Conservation (phyloP, 2,113 vertebrate genomes). For the Paedocypris sp. region DNA sequence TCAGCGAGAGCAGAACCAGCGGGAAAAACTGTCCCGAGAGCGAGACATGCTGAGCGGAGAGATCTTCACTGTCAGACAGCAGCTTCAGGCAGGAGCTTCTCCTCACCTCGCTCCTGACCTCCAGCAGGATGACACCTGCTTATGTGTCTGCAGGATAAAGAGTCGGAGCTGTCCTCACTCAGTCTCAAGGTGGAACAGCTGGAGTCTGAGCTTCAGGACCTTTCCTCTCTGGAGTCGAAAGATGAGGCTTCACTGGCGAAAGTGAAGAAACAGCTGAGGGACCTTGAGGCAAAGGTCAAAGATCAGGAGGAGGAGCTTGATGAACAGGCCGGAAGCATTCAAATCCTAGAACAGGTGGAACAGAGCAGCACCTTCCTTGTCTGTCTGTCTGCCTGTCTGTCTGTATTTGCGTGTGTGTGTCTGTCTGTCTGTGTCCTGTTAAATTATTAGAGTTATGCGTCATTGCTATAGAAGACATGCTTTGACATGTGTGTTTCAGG, state of each 20-base stretch:
- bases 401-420: neutral
- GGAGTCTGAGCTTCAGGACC: constrained; percentile 87
- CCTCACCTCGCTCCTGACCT: neutral
- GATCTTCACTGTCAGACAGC: constrained; percentile 83
- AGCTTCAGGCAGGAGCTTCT: constrained; percentile 69
- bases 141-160: constrained; percentile 69
- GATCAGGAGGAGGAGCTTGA: constrained; percentile 98
- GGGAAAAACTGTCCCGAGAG: constrained; percentile 83
- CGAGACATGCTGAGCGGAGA: constrained; percentile 80
- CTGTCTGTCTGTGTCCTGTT: too few species aligned
- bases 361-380: neutral
- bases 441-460: too few species aligned
- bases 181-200: constrained; percentile 76
- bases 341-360: constrained; percentile 92
- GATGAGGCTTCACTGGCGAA: constrained; percentile 87
- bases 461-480: too few species aligned
- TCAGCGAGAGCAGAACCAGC: constrained; percentile 73
- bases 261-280: constrained; percentile 87
- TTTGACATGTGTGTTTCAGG: constrained; percentile 60
- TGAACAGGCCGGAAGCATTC: constrained; percentile 91
- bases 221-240: constrained; percentile 91
- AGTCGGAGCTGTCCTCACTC: constrained; percentile 66
- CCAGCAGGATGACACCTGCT: neutral
- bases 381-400: too few species aligned
- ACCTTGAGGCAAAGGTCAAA: constrained; percentile 89